These are phyloP conservation scores for Drosophila punjabiensis DNA, from an alignment of 1,140 invertebrate genomes.

Conservation along the genomic window DNA sequence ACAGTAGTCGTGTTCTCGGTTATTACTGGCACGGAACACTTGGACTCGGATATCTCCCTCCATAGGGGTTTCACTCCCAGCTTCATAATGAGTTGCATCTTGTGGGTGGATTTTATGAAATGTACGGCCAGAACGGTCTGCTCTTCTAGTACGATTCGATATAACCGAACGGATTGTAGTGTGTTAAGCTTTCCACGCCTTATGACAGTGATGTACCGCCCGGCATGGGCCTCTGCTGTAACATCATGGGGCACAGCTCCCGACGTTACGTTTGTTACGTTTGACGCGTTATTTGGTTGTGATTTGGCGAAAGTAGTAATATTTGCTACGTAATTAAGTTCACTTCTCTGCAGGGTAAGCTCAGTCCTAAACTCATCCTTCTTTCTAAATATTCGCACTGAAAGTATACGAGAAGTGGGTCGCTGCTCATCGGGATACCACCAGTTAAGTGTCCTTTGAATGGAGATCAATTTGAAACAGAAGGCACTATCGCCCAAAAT, in stretches of 20 bases:
- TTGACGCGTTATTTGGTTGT: no score
- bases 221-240: neutral
- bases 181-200: neutral
- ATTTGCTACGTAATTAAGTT: neutral
- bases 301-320: neutral
- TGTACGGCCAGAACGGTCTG: slow-evolving; percentile 38
- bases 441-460: slow-evolving; percentile 39
- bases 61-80: slow-evolving; percentile 8
- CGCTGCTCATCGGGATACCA: slow-evolving; percentile 58
- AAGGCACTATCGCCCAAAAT: neutral
- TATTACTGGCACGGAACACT: slow-evolving; percentile 17
- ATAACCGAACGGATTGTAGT: slow-evolving; percentile 21
- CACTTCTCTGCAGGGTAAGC: neutral
- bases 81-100: slow-evolving; percentile 27
- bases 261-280: no score
- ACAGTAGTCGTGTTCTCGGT: slow-evolving; percentile 1
- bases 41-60: neutral
- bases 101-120: slow-evolving; percentile 26
- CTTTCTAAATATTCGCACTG: slow-evolving; percentile 18
- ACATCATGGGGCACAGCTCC: neutral
- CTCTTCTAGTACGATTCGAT: slow-evolving; percentile 33
- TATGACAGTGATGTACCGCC: neutral
- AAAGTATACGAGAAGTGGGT: slow-evolving; percentile 35
- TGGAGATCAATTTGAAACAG: slow-evolving; percentile 44
- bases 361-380: slow-evolving; percentile 4